Evolutionary conservation across 2,888 invertebrate genomes (phyloP).

Genomic region (Drosophila merina): DNA sequence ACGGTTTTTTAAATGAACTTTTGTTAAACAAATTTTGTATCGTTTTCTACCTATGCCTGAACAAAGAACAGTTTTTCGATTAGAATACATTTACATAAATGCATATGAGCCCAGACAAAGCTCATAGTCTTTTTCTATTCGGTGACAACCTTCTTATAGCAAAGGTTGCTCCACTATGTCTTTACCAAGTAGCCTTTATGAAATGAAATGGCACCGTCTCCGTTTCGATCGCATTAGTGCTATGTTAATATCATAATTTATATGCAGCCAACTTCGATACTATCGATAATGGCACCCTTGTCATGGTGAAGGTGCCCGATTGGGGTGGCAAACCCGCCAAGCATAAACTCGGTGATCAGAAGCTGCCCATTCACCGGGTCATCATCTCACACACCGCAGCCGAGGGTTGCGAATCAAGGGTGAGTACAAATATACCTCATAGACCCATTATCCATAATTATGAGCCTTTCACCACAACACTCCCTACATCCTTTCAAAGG

Average conservation of each 20-base stretch:
- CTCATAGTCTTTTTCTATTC: not conserved
- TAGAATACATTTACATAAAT: not conserved
- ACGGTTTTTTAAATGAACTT: not conserved
- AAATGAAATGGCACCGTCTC: slow-evolving; percentile 2
- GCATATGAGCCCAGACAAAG: not conserved
- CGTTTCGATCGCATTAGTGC: slow-evolving; percentile 2
- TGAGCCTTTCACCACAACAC: not conserved
- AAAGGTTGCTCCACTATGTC: not conserved
- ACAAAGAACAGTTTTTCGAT: not conserved
- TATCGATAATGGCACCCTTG: slow-evolving; percentile 78
- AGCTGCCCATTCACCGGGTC: slow-evolving; percentile 85
- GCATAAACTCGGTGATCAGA: slow-evolving; percentile 83
- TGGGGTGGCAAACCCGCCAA: slow-evolving; percentile 89
- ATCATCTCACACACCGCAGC: slow-evolving; percentile 89
- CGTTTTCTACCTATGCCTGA: not conserved
- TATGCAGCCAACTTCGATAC: slow-evolving; percentile 45
- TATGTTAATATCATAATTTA: slow-evolving; percentile 23
- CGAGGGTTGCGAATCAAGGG: slow-evolving; percentile 86
- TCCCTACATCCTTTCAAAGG: slow-evolving; percentile 79
- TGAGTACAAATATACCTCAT: slow-evolving; percentile 68
- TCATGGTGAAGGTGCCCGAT: slow-evolving; percentile 86
- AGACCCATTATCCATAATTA: not conserved
- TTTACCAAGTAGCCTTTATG: not conserved
- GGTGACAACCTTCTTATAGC: no score
- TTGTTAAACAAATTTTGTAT: not conserved